A percentile compares a stretch with the other conserved stretches of the same genome.
These are phyloP conservation scores for Bombus impatiens DNA, from an alignment of 1,140 invertebrate species.

Conservation along the genomic window DNA sequence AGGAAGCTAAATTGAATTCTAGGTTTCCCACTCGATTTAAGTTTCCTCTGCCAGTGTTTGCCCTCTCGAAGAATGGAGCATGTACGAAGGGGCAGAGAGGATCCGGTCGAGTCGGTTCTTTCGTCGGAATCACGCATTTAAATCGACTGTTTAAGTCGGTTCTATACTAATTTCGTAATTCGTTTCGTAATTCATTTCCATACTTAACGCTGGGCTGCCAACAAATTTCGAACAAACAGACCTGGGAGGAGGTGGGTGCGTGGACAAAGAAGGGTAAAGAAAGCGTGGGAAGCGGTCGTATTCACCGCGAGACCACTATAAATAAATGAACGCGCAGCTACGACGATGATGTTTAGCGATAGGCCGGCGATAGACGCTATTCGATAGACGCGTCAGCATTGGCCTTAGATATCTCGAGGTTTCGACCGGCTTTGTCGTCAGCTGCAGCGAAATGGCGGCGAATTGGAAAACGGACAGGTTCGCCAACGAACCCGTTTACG, in stretches of 20 bases:
- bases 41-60: slow-evolving; percentile 13
- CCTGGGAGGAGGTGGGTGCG: rapidly evolving
- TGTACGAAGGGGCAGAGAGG: background rate
- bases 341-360: background rate
- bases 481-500: too few species aligned
- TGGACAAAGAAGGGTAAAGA: background rate
- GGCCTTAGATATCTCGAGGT: rapidly evolving
- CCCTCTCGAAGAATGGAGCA: slow-evolving; percentile 14
- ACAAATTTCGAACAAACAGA: slow-evolving; percentile 15
- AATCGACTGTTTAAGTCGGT: slow-evolving; percentile 67
- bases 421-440: rapidly evolving
- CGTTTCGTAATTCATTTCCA: slow-evolving; percentile 71
- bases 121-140: slow-evolving; percentile 58
- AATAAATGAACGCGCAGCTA: slow-evolving; percentile 22
- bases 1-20: slow-evolving; percentile 39
- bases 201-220: slow-evolving; percentile 47
- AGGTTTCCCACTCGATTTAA: slow-evolving; percentile 53
- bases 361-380: too few species aligned
- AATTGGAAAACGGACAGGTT: too few species aligned
- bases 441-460: too few species aligned
- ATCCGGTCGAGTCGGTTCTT: background rate
- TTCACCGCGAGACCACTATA: background rate
- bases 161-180: slow-evolving; percentile 67
- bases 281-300: background rate
- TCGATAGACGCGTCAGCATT: too few species aligned